These are phyloP conservation scores for Mellivora capensis DNA, from an alignment of 2,113 vertebrate species.

Conservation along the genomic window DNA sequence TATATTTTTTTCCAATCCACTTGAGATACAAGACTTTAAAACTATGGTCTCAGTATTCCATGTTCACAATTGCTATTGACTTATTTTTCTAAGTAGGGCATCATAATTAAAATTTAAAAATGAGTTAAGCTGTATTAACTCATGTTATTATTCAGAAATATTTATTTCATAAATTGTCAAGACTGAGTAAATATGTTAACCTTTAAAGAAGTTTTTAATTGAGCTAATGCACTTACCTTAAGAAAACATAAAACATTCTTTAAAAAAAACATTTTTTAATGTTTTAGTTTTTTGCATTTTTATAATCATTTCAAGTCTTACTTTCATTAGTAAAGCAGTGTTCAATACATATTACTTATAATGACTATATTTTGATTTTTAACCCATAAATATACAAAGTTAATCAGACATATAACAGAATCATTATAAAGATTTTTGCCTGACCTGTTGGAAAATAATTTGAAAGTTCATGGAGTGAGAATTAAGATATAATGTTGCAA, in stretches of 20 bases:
- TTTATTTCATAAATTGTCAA: background rate
- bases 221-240: background rate
- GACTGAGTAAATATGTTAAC: background rate
- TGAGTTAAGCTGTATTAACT: background rate
- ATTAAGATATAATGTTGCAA: conserved; percentile 54
- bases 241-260: background rate
- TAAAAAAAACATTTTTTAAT: background rate
- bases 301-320: background rate
- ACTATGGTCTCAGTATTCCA: background rate
- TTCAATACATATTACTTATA: background rate
- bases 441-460: conserved; percentile 73
- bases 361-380: background rate
- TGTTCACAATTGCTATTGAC: background rate
- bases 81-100: background rate
- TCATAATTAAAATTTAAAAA: background rate
- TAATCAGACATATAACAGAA: conserved; percentile 55
- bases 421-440: conserved; percentile 57
- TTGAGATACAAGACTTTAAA: background rate
- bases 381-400: conserved; percentile 45
- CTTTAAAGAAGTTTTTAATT: background rate
- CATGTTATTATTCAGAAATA: background rate
- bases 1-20: background rate
- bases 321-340: background rate
- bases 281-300: background rate
- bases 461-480: conserved; percentile 53